Percentiles rank a stretch among this genome's conserved stretches.
Evolutionary conservation across 2,888 invertebrate genomes (phyloP).

Genomic region (Apoda limacodes): DNA sequence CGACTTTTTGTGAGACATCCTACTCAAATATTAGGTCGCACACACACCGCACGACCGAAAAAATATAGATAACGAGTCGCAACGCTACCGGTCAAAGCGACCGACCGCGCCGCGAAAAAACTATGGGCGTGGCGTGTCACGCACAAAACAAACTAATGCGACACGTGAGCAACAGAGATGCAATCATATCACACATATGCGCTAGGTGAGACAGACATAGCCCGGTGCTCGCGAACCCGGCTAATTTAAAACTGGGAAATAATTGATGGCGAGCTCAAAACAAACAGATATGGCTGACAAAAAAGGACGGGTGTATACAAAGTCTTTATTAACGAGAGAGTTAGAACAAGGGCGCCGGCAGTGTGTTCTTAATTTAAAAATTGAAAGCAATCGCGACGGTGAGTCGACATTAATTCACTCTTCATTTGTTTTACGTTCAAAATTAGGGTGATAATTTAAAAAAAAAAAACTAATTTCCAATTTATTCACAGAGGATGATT

Average conservation of each 20-base stretch:
- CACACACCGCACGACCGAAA: conserved; percentile 51
- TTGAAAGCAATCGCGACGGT: conserved; percentile 48
- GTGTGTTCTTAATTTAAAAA: conserved; percentile 43
- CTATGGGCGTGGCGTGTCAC: conserved; percentile 62
- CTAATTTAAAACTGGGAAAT: conserved; percentile 65
- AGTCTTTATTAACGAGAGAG: conserved; percentile 55
- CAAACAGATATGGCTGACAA: conserved; percentile 67
- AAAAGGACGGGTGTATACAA: conserved; percentile 58
- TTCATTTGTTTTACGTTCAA: conserved; percentile 34
- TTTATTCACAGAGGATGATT: conserved; percentile 47
- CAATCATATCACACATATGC: conserved; percentile 21
- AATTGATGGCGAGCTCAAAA: conserved; percentile 66
- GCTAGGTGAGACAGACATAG: conserved; percentile 32
- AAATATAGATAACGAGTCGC: conserved; percentile 59
- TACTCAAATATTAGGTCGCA: conserved; percentile 61
- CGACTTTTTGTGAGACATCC: conserved; percentile 45
- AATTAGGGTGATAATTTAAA: conserved; percentile 31
- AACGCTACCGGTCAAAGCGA: conserved; percentile 64
- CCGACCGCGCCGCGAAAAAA: conserved; percentile 31
- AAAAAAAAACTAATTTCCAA: conserved; percentile 48
- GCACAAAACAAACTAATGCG: conserved; percentile 63
- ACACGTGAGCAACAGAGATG: conserved; percentile 43
- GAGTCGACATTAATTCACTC: conserved; percentile 55
- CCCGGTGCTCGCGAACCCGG: conserved; percentile 46
- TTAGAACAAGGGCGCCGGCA: conserved; percentile 44